These are phyloP conservation scores for Thecocarcelia acutangulata DNA, from an alignment of 2,888 invertebrate species.

Conservation along the genomic window DNA sequence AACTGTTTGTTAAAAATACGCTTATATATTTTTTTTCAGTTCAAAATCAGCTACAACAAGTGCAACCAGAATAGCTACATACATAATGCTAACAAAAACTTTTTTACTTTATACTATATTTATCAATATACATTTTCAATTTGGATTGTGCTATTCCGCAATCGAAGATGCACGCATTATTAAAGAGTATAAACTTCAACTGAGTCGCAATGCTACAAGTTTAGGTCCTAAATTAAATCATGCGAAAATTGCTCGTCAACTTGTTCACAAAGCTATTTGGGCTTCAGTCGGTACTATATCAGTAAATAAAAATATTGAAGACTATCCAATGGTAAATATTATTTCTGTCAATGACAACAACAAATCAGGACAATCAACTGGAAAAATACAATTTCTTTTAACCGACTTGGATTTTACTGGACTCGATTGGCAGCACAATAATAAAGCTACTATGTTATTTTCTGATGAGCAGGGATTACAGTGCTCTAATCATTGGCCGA, in stretches of 20 bases:
- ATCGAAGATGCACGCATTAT: slow-evolving; percentile 74
- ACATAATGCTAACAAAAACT: slow-evolving; percentile 34
- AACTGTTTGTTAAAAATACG: too few species aligned
- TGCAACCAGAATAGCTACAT: neutral
- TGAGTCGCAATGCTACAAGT: slow-evolving; percentile 19
- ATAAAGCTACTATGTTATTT: slow-evolving; percentile 78
- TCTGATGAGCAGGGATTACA: slow-evolving; percentile 78
- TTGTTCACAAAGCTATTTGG: slow-evolving; percentile 80
- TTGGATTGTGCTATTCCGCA: slow-evolving; percentile 74
- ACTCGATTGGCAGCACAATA: slow-evolving; percentile 77
- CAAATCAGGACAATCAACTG: slow-evolving; percentile 75
- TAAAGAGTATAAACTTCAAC: slow-evolving; percentile 71
- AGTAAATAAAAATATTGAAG: slow-evolving; percentile 73
- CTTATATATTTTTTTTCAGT: too few species aligned
- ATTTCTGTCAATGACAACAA: slow-evolving; percentile 80
- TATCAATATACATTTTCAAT: slow-evolving; percentile 32
- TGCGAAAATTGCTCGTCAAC: slow-evolving; percentile 78
- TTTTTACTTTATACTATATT: slow-evolving; percentile 37
- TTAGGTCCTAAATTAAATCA: slow-evolving; percentile 72
- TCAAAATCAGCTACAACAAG: too few species aligned
- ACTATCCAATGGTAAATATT: slow-evolving; percentile 81
- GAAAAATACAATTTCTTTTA: slow-evolving; percentile 78
- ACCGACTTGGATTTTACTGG: slow-evolving; percentile 81
- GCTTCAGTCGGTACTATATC: slow-evolving; percentile 80
- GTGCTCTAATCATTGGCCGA: slow-evolving; percentile 73